Evolutionary conservation across 2,888 invertebrate species (phyloP), one percentile per base, ranked within the genome.

Genomic region (Apodemia duryi): DNA sequence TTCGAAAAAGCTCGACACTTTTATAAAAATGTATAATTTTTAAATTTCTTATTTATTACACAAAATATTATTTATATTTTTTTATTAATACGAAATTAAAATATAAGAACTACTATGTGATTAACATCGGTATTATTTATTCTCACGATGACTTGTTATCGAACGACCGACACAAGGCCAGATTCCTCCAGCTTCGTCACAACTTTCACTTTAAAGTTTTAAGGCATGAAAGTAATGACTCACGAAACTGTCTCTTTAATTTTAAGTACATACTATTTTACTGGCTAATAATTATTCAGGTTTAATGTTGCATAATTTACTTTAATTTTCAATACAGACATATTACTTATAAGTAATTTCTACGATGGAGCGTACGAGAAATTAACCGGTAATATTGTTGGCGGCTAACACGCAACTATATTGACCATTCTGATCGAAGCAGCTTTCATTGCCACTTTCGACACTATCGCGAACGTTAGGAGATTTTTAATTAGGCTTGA

Each of bases 201-300:
- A 82, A 91, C 91, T 91, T 91, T 91, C 91, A 91, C 91, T 91
- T 87, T 78, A 82, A 83, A 79, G 73, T 82, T 86, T 86, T 90
- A 89, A 82, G 83, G 82, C 76, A 82, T 72, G 76, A 75, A 74
- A 75, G 72, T 70, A 73, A 71, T 75, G 72, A 75, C 67, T 75
- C 73, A 71, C 70, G 70, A 71, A 57, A 57, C 54, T 57, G 68
- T 65, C 61, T 68, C 63, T 63, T 68, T 64, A 68, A 67, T 65
- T 66, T 65, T 61, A 21, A 21, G 21, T 21, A 61, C 21, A n/a
- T 62, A 67, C 64, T 62, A 65, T 67, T 61, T 67, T 65, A 66
- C 64, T 43, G 64, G 43, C 54, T 43, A 49, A 10, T 38, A 64
- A 51, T 61, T 46, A 46, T 3, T 32, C 32, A 57, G 54, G 32